These are phyloP conservation scores for Epizoanthus scotinus DNA, from an alignment of 92 coral and sea anemone genomes.

Conservation along the genomic window DNA sequence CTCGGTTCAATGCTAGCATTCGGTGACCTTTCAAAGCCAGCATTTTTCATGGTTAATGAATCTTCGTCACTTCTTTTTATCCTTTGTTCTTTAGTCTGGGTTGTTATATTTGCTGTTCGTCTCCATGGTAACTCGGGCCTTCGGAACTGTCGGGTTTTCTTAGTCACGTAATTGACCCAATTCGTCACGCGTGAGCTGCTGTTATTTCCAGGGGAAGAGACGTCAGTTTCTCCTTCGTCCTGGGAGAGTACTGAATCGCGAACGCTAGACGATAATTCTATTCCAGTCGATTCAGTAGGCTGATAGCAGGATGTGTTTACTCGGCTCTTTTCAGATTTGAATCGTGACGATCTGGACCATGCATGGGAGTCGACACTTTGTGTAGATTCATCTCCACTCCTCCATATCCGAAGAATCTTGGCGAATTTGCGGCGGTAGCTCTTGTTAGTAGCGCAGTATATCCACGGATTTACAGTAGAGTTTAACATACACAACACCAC, in stretches of 20 bases:
- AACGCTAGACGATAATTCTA: slow-evolving; percentile 12
- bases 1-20: neutral
- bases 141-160: neutral
- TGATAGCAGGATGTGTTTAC: neutral
- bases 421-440: slow-evolving; percentile 63
- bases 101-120: slow-evolving; percentile 25
- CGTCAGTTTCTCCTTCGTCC: neutral
- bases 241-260: slow-evolving; percentile 19
- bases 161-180: neutral
- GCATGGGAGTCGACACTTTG: slow-evolving; percentile 3
- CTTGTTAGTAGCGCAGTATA: slow-evolving; percentile 77
- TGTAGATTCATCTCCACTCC: slow-evolving; percentile 30
- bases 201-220: neutral
- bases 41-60: neutral
- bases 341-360: slow-evolving; percentile 12
- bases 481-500: slow-evolving; percentile 77
- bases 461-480: slow-evolving; percentile 84
- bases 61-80: no score
- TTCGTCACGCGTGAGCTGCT: neutral
- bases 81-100: neutral
- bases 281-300: slow-evolving; percentile 19
- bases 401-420: slow-evolving; percentile 40
- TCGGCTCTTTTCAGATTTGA: neutral
- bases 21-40: neutral
- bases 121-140: slow-evolving; percentile 16